These are phyloP conservation scores for Rhingia campestris DNA, from an alignment of 2,888 invertebrate genomes.

Conservation along the genomic window DNA sequence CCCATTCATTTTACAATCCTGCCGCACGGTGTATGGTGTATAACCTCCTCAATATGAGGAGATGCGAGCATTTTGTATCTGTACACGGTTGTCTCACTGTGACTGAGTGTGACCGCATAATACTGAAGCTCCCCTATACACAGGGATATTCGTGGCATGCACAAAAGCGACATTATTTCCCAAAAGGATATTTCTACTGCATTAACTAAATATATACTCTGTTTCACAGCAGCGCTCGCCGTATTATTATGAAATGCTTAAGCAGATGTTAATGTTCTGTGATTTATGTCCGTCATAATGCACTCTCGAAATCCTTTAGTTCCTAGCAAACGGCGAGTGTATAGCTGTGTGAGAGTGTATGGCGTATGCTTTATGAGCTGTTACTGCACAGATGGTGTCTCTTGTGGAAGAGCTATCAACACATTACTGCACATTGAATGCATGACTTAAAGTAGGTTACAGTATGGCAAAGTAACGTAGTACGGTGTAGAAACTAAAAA, in stretches of 20 bases:
- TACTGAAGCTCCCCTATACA: slow-evolving; percentile 18
- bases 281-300: slow-evolving; percentile 78
- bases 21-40: neutral
- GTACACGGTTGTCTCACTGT: neutral
- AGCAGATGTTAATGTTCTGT: slow-evolving; percentile 81
- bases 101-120: slow-evolving; percentile 35
- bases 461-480: neutral
- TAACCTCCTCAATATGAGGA: slow-evolving; percentile 3
- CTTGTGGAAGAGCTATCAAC: slow-evolving; percentile 38
- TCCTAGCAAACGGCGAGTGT: slow-evolving; percentile 1
- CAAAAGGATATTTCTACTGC: slow-evolving; percentile 61
- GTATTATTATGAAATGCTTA: slow-evolving; percentile 77
- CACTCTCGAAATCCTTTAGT: slow-evolving; percentile 53
- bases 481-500: neutral
- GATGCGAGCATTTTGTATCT: neutral
- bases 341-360: neutral
- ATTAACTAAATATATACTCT: slow-evolving; percentile 54
- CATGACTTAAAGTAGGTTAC: slow-evolving; percentile 30
- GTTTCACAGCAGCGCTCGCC: slow-evolving; percentile 31
- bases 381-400: slow-evolving; percentile 48
- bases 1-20: slow-evolving; percentile 10
- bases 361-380: slow-evolving; percentile 36
- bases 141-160: slow-evolving; percentile 16
- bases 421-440: slow-evolving; percentile 38
- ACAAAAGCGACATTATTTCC: slow-evolving; percentile 52